Evolutionary conservation across 2,797 vertebrate genomes (phyloP).

Genomic region (Phoxinus dragarum): DNA sequence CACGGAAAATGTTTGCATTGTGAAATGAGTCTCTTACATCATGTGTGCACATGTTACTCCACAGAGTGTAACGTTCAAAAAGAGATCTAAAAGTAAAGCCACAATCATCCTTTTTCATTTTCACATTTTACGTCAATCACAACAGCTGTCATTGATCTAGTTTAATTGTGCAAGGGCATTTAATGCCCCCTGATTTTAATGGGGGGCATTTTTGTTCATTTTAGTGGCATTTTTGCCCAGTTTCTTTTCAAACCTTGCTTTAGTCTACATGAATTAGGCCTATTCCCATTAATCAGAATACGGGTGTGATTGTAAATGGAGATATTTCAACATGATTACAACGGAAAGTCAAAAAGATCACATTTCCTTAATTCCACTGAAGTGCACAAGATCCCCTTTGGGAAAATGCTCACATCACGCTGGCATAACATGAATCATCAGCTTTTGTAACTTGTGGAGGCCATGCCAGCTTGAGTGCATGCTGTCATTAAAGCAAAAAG

Average conservation of each 20-base stretch:
- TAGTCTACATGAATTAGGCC: background rate
- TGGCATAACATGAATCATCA: slow-evolving; percentile 8
- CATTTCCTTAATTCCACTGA: background rate
- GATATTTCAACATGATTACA: background rate
- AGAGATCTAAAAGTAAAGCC: background rate
- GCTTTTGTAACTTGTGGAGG: background rate
- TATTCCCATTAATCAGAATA: background rate
- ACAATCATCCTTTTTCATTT: background rate
- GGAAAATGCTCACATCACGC: background rate
- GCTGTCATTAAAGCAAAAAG: background rate
- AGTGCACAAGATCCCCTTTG: background rate
- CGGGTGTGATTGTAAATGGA: background rate
- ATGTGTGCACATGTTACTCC: background rate
- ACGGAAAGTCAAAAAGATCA: slow-evolving; percentile 5
- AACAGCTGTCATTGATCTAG: background rate
- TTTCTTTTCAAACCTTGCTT: background rate
- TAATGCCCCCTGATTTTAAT: background rate
- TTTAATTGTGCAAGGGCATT: background rate
- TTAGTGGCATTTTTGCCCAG: background rate
- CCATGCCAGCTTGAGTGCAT: background rate
- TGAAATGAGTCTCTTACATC: too few relatives aligned
- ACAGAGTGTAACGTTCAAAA: background rate
- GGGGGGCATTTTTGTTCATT: too few relatives aligned
- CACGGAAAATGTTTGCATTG: too few relatives aligned
- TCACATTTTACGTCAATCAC: background rate